A percentile compares a stretch with the other conserved stretches of the same genome.
Conservation (phyloP, 2,113 vertebrate species). For the Gymnorhina tibicen region DNA sequence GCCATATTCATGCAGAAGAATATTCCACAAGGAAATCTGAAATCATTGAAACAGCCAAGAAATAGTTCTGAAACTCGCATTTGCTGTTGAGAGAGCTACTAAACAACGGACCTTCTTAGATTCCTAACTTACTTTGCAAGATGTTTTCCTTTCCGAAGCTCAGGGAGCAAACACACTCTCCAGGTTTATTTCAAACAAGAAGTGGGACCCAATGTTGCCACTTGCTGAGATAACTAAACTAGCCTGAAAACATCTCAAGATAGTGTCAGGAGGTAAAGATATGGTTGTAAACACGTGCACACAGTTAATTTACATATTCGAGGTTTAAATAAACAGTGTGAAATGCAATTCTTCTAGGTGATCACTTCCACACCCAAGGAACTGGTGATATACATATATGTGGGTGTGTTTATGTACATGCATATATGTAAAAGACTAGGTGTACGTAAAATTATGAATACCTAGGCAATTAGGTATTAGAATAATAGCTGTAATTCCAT, state of each 20-base stretch:
- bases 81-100: background rate
- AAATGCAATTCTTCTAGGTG: background rate
- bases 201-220: background rate
- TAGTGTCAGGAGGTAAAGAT: slow-evolving; percentile 40
- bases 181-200: background rate
- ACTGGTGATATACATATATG: background rate
- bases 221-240: background rate
- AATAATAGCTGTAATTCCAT: background rate
- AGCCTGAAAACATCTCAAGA: background rate
- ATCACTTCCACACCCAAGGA: background rate
- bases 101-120: background rate
- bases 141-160: background rate
- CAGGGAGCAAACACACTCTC: background rate
- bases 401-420: too few species aligned
- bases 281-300: background rate
- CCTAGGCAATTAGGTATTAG: background rate
- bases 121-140: background rate
- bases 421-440: too few species aligned
- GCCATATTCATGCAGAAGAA: background rate
- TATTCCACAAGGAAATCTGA: background rate
- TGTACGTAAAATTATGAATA: background rate
- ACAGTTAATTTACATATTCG: background rate
- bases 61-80: background rate
- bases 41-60: background rate
- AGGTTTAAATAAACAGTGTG: background rate